These are phyloP conservation scores for Himalopsyche japonica DNA, from an alignment of 2,888 invertebrate genomes.

Conservation along the genomic window DNA sequence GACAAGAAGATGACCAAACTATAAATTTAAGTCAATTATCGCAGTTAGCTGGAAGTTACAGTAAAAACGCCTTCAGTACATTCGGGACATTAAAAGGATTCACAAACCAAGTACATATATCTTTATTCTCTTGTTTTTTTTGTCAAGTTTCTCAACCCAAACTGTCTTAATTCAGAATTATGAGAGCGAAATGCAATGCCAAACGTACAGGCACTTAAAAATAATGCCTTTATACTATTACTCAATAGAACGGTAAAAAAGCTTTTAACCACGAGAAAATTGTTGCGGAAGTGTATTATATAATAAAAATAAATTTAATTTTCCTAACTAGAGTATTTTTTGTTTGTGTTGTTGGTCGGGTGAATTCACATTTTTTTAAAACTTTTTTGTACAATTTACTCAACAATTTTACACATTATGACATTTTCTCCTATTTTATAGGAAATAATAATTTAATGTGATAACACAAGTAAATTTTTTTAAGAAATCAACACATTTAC, in stretches of 20 bases:
- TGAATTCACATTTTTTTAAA: too few relatives aligned
- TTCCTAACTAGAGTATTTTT: not conserved
- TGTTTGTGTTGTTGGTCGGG: too few relatives aligned
- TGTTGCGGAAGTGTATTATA: constrained; percentile 7
- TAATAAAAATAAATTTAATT: not conserved
- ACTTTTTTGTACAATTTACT: too few relatives aligned
- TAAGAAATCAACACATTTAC: too few relatives aligned
- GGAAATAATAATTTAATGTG: too few relatives aligned
- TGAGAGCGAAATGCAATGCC: constrained; percentile 26
- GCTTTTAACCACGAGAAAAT: constrained; percentile 11
- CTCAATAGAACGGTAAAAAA: constrained; percentile 15
- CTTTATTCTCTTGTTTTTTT: constrained; percentile 31
- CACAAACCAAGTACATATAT: constrained; percentile 17
- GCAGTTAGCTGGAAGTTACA: constrained; percentile 13
- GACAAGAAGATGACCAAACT: constrained; percentile 41
- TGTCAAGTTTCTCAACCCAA: not conserved
- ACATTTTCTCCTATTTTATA: too few relatives aligned
- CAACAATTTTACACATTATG: too few relatives aligned
- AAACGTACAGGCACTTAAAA: constrained; percentile 12
- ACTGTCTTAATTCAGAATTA: constrained; percentile 36
- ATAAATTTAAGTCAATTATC: constrained; percentile 41
- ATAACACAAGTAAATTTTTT: too few relatives aligned
- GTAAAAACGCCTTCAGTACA: constrained; percentile 16
- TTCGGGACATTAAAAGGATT: constrained; percentile 32
- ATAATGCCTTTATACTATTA: constrained; percentile 13